phyloP scores from a whole-genome alignment of 1,140 invertebrate species.

The Sminthurides bifidus region DNA sequence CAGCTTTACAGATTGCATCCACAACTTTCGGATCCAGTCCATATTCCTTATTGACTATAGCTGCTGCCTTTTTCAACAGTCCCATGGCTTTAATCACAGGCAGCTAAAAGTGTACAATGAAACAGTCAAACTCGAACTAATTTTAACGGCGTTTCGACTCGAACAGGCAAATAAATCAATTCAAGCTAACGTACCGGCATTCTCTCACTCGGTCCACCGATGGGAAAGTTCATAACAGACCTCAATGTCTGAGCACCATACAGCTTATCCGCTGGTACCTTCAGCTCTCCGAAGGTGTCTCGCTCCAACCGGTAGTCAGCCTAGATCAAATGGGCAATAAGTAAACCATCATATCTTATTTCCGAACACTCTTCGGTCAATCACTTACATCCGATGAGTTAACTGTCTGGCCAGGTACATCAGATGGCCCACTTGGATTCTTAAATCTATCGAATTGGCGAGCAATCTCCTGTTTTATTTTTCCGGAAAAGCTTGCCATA shows the following conservation, averaged over 20 bases:
- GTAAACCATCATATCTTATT: no score
- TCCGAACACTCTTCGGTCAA: no score
- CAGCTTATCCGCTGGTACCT: slow-evolving; percentile 83
- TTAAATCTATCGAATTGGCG: no score
- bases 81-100: slow-evolving; percentile 91
- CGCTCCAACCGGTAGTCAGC: slow-evolving; percentile 50
- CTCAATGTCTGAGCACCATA: slow-evolving; percentile 96
- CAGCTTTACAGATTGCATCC: slow-evolving; percentile 78
- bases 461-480: no score
- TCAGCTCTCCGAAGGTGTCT: slow-evolving; percentile 88
- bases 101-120: no score
- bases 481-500: no score
- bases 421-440: no score
- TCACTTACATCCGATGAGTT: no score
- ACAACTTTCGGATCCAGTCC: slow-evolving; percentile 70
- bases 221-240: slow-evolving; percentile 94
- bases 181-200: slow-evolving; percentile 63
- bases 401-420: no score
- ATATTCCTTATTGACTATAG: slow-evolving; percentile 85
- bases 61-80: slow-evolving; percentile 93
- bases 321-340: no score
- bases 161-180: slow-evolving; percentile 3
- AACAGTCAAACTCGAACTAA: no score
- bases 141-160: background rate
- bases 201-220: slow-evolving; percentile 78